Conservation (phyloP, 2,888 invertebrate species). For the Pelosia muscerda region DNA sequence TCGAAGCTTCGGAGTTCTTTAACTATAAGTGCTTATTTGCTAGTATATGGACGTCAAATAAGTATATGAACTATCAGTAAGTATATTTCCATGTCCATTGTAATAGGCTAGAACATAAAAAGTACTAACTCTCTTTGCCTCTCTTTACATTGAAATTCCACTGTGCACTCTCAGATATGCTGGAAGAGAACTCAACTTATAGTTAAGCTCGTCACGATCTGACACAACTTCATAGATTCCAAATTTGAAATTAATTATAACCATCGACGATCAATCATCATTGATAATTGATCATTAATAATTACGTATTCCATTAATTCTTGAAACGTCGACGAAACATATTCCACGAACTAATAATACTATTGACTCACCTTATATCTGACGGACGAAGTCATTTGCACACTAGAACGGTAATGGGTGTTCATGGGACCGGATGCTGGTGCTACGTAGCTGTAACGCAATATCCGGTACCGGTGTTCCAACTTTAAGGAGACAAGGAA, state of each 20-base stretch:
- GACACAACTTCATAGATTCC: neutral
- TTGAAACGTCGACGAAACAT: neutral
- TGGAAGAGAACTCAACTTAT: too few relatives aligned
- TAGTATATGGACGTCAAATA: too few relatives aligned
- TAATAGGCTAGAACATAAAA: too few relatives aligned
- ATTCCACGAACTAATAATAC: neutral
- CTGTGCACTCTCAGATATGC: too few relatives aligned
- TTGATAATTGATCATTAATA: too few relatives aligned
- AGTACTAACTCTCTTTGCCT: too few relatives aligned
- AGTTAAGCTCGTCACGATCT: too few relatives aligned
- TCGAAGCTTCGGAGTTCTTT: too few relatives aligned
- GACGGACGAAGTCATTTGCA: constrained; percentile 16
- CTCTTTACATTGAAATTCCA: too few relatives aligned
- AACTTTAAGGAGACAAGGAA: constrained; percentile 26
- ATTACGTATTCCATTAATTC: neutral
- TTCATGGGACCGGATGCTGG: constrained; percentile 25
- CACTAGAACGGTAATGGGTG: constrained; percentile 21
- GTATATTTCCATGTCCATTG: too few relatives aligned
- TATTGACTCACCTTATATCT: neutral
- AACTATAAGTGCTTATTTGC: too few relatives aligned
- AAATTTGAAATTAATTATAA: neutral
- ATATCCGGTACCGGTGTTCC: constrained; percentile 35
- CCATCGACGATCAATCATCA: neutral
- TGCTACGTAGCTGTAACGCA: constrained; percentile 27
- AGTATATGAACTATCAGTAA: too few relatives aligned